Evolutionary conservation across 2,113 vertebrate genomes (phyloP).

Genomic region (Potamarius usumacintae): DNA sequence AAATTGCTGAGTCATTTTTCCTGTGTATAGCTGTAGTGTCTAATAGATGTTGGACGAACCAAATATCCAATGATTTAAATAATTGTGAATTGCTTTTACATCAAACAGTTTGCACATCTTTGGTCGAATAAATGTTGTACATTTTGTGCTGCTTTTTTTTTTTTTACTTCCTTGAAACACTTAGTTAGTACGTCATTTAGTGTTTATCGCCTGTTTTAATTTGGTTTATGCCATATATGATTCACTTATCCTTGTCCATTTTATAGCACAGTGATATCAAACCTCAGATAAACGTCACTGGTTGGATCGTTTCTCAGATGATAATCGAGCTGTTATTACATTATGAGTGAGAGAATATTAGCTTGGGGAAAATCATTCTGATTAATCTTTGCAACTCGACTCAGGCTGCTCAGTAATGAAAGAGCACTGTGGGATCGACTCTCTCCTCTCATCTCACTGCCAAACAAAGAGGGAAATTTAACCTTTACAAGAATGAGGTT

Average conservation of each 20-base stretch:
- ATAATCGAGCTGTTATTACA: slow-evolving; percentile 53
- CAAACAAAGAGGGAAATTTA: slow-evolving; percentile 59
- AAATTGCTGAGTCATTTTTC: background rate
- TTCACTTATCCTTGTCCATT: background rate
- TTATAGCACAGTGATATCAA: background rate
- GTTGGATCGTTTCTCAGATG: slow-evolving; percentile 48
- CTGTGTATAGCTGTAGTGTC: background rate
- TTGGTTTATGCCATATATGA: background rate
- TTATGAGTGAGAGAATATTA: slow-evolving; percentile 59
- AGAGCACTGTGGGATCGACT: slow-evolving; percentile 42
- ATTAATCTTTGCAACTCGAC: slow-evolving; percentile 59
- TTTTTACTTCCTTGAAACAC: background rate
- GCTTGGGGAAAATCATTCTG: slow-evolving; percentile 52
- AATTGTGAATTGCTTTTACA: background rate
- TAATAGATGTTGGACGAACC: background rate
- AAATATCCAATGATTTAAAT: background rate
- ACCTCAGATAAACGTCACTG: slow-evolving; percentile 24
- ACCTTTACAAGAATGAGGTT: slow-evolving; percentile 60
- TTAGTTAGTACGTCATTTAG: background rate
- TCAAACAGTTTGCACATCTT: background rate
- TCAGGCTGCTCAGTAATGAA: slow-evolving; percentile 62
- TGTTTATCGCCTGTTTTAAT: background rate
- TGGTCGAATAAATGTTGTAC: background rate
- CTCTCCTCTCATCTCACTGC: slow-evolving; percentile 38
- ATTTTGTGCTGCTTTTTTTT: background rate